Evolutionary conservation across 2,797 vertebrate species (phyloP), one percentile per base, ranked within the genome.

Genomic region (Acrocephalus scirpaceus): DNA sequence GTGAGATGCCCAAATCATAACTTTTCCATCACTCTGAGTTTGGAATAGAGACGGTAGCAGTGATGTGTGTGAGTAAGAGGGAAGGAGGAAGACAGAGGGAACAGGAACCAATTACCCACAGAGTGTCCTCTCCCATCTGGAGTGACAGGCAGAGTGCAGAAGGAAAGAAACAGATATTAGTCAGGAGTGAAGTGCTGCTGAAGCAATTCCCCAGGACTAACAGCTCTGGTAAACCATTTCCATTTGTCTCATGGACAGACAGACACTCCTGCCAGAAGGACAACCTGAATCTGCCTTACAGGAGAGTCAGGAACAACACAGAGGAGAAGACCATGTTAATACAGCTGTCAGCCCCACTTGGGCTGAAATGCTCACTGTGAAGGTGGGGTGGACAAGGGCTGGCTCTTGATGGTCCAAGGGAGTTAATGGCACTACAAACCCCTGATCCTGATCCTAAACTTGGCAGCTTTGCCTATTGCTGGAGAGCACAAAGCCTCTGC

Each of bases 111-210:
- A 93, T 97, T 97, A 97, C 95, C 96, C 97, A 97, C 88, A 1
- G 90, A 76, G 89, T 72, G 64, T 98, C 97, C 94, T 97, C 97
- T 97, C 96, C 97, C 97, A 98, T 98, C 97, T 98, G 97, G 94
- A 96, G 95, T 83, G 97, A 96, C 93, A 97, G 96, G 97, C 97
- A 96, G 92, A 91, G 94, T 66, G 75, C 95, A 97, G 95, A 90
- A 97, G 90, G 93, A 81, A 96, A 95, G 95, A 61, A 95, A 92
- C 90, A 97, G 87, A 93, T 38, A 95, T 95, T 92, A 95, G 90
- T 94, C 93, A 97, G 88, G 83, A 67, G 0, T 83, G 58, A 94
- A 95, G 80, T 50, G 57, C 74, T 92, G 90, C 94, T 62, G 86
- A 94, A 95, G 86, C 53, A 74, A 29, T 79, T 93, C 86, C 67